Evolutionary conservation across 2,888 invertebrate genomes (phyloP).

Genomic region (Caenorhabditis panamensis): DNA sequence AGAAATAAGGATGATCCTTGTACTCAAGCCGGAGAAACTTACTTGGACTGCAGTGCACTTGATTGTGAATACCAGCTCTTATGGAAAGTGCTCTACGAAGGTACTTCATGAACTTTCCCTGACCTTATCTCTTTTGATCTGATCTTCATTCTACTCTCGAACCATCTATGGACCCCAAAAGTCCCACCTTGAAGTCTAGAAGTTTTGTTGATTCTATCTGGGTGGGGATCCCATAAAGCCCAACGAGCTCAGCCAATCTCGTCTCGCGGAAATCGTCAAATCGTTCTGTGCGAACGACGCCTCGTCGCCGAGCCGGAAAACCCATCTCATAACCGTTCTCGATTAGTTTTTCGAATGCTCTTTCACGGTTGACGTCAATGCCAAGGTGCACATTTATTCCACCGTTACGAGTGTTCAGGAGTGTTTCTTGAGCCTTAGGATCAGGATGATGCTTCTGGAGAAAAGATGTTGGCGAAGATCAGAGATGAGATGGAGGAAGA

Average conservation of each 20-base stretch:
- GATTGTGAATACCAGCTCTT: too few species aligned
- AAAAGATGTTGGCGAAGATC: too few species aligned
- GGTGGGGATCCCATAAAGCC: slow-evolving; percentile 43
- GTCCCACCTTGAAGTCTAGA: too few species aligned
- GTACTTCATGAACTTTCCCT: too few species aligned
- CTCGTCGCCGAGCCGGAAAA: slow-evolving; percentile 3
- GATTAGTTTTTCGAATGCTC: slow-evolving; percentile 17
- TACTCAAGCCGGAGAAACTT: too few species aligned
- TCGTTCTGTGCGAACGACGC: slow-evolving; percentile 1
- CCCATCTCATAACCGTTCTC: slow-evolving; percentile 52
- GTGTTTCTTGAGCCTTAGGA: background rate
- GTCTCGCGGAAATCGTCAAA: slow-evolving; percentile 39
- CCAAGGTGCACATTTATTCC: slow-evolving; percentile 4
- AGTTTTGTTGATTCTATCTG: too few species aligned
- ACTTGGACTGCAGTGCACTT: too few species aligned
- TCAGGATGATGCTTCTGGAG: background rate
- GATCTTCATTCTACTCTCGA: too few species aligned
- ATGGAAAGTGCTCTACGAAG: too few species aligned
- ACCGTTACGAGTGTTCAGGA: background rate
- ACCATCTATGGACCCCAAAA: too few species aligned
- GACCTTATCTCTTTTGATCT: too few species aligned
- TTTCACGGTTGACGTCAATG: slow-evolving; percentile 12
- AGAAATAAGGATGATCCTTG: too few species aligned
- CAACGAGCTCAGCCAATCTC: slow-evolving; percentile 16
- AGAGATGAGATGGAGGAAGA: background rate